Conservation (phyloP, 2,113 vertebrate genomes). For the Podilymbus podiceps region DNA sequence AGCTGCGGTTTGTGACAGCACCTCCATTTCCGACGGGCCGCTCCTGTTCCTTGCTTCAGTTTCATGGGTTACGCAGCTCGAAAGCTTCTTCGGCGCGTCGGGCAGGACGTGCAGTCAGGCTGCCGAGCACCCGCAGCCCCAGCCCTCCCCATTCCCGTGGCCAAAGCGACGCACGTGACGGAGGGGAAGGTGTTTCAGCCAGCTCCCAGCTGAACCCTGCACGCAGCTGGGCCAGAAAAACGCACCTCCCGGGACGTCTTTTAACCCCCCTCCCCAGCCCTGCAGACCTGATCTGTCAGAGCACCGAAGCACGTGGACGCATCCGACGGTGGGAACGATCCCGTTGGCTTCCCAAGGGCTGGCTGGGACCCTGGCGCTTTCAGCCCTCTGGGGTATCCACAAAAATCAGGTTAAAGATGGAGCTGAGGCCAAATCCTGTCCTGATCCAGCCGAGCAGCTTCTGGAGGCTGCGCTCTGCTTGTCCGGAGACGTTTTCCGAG, state of each 20-base stretch:
- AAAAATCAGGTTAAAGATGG: not conserved
- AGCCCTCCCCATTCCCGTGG: accelerated
- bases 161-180: accelerated
- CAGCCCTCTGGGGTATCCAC: not conserved
- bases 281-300: not conserved
- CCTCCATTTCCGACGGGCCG: not conserved
- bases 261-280: not conserved
- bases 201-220: accelerated
- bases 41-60: accelerated
- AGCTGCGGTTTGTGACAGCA: not conserved
- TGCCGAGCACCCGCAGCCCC: not conserved
- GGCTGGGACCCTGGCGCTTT: accelerated
- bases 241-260: not conserved
- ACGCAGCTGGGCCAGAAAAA: not conserved
- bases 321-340: accelerated
- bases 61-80: accelerated
- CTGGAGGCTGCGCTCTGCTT: not conserved
- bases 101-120: not conserved
- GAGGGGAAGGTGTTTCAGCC: not conserved
- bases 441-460: not conserved
- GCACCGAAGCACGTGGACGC: accelerated
- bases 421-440: not conserved
- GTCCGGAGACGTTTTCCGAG: not conserved
- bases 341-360: not conserved
- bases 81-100: accelerated